Evolutionary conservation across 2,113 vertebrate species (phyloP).

Genomic region (Aepyceros melampus): DNA sequence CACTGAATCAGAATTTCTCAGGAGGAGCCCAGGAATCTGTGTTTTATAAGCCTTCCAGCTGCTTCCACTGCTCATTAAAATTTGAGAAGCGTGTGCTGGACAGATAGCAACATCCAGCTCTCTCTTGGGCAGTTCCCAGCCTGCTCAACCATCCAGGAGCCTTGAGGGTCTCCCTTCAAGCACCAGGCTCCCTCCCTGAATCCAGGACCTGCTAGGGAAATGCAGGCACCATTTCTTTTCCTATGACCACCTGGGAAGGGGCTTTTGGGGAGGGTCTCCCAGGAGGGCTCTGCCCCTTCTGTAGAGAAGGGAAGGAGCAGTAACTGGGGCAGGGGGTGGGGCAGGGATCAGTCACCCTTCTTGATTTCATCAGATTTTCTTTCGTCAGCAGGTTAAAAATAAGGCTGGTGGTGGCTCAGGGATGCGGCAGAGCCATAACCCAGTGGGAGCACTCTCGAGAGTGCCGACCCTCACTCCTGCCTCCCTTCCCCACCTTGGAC

Average conservation of each 20-base stretch:
- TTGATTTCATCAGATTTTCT: constrained; percentile 55
- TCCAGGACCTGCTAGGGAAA: neutral
- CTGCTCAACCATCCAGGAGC: neutral
- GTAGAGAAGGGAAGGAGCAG: neutral
- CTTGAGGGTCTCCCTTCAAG: neutral
- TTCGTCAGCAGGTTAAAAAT: constrained; percentile 73
- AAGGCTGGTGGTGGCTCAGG: constrained; percentile 57
- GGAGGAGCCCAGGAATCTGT: neutral
- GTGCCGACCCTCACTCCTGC: accelerated
- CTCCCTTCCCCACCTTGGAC: no score
- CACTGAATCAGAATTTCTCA: neutral
- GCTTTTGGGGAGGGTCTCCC: neutral
- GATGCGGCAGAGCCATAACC: neutral
- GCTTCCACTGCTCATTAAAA: neutral
- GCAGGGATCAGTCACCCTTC: neutral
- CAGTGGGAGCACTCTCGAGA: neutral
- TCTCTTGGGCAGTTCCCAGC: neutral
- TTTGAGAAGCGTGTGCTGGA: neutral
- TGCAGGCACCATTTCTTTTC: neutral
- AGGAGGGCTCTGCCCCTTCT: neutral
- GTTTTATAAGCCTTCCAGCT: neutral
- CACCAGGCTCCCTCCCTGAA: neutral
- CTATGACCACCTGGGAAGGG: neutral
- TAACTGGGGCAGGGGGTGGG: neutral
- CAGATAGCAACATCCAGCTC: neutral